A percentile compares a stretch with the other conserved stretches of the same genome.
Conservation (phyloP, 2,797 vertebrate species). For the Typhlichthys subterraneus region DNA sequence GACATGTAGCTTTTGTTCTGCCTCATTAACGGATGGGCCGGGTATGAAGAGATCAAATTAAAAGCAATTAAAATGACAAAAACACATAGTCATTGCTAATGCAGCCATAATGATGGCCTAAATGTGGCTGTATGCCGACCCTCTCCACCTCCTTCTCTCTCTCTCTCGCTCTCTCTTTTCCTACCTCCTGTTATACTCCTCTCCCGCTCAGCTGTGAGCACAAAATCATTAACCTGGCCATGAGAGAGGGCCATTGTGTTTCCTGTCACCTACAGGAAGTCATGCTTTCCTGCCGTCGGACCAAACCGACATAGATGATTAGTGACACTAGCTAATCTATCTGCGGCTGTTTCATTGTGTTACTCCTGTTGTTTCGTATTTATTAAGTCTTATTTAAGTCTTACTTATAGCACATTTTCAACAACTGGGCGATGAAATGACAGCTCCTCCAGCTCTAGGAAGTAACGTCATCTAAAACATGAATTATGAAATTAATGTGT, state of each 20-base stretch:
- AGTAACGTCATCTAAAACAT: too few species aligned
- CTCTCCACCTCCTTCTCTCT: slow-evolving; percentile 43
- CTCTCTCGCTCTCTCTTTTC: slow-evolving; percentile 3
- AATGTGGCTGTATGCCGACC: slow-evolving; percentile 70
- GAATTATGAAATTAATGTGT: too few species aligned
- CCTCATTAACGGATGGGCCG: slow-evolving; percentile 62
- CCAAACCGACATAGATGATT: slow-evolving; percentile 66
- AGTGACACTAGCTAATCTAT: slow-evolving; percentile 55
- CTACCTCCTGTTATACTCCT: slow-evolving; percentile 53
- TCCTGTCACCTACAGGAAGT: slow-evolving; percentile 84
- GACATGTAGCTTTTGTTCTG: slow-evolving; percentile 70
- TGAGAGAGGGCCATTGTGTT: slow-evolving; percentile 75
- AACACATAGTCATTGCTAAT: slow-evolving; percentile 70
- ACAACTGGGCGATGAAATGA: neutral
- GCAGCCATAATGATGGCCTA: slow-evolving; percentile 69
- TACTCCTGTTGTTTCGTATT: slow-evolving; percentile 28
- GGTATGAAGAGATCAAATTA: slow-evolving; percentile 71
- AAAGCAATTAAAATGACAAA: slow-evolving; percentile 77
- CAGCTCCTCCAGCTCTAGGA: neutral
- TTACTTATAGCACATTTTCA: neutral
- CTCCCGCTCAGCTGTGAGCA: slow-evolving; percentile 64
- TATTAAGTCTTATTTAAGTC: slow-evolving; percentile 6
- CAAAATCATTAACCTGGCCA: slow-evolving; percentile 84
- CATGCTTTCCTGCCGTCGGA: slow-evolving; percentile 79
- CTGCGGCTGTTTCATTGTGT: slow-evolving; percentile 34